Evolutionary conservation across 2,797 vertebrate genomes (phyloP), one percentile per base, ranked within the genome.

Genomic region (Sphenodon punctatus): DNA sequence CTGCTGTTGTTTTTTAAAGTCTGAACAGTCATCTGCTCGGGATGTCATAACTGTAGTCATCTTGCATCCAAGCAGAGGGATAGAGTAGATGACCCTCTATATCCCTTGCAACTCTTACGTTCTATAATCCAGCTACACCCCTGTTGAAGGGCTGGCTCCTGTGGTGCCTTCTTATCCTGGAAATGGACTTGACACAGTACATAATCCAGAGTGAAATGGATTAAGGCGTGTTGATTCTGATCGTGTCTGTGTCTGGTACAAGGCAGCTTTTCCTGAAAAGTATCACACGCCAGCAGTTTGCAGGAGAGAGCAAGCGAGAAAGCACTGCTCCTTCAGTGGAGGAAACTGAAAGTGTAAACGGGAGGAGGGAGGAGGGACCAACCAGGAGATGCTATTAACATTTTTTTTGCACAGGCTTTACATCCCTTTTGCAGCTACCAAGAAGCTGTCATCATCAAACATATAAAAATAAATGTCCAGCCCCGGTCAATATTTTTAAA

Each of bases 401-500:
- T 61, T 27, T 86, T 36, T 36, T n/a, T n/a, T n/a, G n/a, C n/a
- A n/a, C n/a, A n/a, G n/a, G 4, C 11, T 67, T 30, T 1, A 0
- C 41, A 45, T 85, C n/a, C 5, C 41, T 6, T 82, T 78, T 51
- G n/a, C 55, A 79, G 36, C 16, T 88, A 45, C 53, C 36, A 58
- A 80, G 30, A 23, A 30, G 15, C 11, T 85, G 82, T 61, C 78
- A 60, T 75, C 4, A 1, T 66, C 2, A 2, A 75, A 19, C 34
- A 0, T 49, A 55, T 56, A 22, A 56, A 81, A 75, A 34, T 27
- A 38, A 82, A 84, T 78, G 75, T 83, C 16, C 59, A 64, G 6
- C 45, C 38, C 56, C n/a, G 19, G 15, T 59, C 56, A 86, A 27
- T 70, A 53, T 77, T 90, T 87, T 56, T n/a, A n/a, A n/a, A n/a